Percentiles rank a stretch among this genome's conserved stretches.
These are phyloP conservation scores for Clarias batrachus DNA, from an alignment of 2,113 vertebrate species.

Conservation along the genomic window DNA sequence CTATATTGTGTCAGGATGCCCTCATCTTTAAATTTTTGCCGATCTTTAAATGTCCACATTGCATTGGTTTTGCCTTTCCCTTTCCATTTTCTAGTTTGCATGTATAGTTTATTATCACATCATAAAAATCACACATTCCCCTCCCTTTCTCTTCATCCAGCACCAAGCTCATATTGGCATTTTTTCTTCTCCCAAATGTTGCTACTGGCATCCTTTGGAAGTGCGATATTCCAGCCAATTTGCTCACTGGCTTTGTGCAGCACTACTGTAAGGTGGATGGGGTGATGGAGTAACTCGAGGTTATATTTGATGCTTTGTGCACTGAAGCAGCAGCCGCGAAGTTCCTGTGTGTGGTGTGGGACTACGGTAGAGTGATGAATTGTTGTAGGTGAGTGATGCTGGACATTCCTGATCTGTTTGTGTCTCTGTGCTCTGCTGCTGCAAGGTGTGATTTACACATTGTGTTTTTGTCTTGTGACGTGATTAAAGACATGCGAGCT, in stretches of 20 bases:
- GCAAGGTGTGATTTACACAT: background rate
- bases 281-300: conserved; percentile 1
- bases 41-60: background rate
- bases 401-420: background rate
- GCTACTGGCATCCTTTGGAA: conserved; percentile 53
- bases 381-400: conserved; percentile 76
- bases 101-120: conserved; percentile 14
- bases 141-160: conserved; percentile 66
- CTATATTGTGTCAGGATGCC: background rate
- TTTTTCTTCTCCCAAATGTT: conserved; percentile 51
- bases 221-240: conserved; percentile 45
- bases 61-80: conserved; percentile 41
- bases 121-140: conserved; percentile 57
- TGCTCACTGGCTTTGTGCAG: conserved; percentile 6
- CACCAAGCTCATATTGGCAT: conserved; percentile 63
- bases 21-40: background rate
- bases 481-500: conserved; percentile 1
- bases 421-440: conserved; percentile 10
- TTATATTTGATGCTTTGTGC: conserved; percentile 26
- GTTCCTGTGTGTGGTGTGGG: conserved; percentile 28
- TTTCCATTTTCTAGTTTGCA: conserved; percentile 49
- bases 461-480: background rate
- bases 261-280: conserved; percentile 10
- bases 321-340: conserved; percentile 11
- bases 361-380: conserved; percentile 71